Conservation (phyloP, 2,113 vertebrate species). For the Leptocoma aspasia region DNA sequence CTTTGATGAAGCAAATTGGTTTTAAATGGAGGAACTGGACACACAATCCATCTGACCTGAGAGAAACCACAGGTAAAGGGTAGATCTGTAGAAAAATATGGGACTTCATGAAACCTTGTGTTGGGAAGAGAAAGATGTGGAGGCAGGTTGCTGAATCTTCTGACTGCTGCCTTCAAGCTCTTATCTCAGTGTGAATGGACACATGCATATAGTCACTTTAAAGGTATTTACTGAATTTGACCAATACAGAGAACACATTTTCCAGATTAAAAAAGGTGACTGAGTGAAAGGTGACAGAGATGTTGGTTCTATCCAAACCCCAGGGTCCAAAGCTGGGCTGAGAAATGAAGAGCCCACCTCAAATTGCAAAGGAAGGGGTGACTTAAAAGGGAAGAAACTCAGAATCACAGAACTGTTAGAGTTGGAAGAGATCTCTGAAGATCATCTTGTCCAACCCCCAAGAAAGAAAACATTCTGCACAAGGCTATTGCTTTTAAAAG, state of each 20-base stretch:
- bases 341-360: neutral
- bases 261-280: neutral
- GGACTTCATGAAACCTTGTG: neutral
- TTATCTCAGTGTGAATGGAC: neutral
- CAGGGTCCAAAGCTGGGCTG: neutral
- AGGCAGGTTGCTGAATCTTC: neutral
- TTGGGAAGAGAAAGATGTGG: neutral
- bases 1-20: neutral
- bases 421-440: neutral
- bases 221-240: neutral
- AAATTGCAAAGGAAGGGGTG: neutral
- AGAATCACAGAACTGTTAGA: neutral
- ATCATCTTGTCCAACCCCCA: neutral
- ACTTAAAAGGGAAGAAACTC: neutral
- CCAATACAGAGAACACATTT: neutral
- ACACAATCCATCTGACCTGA: neutral
- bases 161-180: neutral
- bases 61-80: neutral
- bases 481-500: neutral
- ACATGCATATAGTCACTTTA: fast-evolving
- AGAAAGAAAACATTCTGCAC: neutral
- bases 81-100: neutral
- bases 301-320: neutral
- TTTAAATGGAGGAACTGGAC: neutral
- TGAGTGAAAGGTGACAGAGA: neutral